Base-by-base conservation (phyloP, 2,888 invertebrate genomes). In the Chesias legatella region DNA sequence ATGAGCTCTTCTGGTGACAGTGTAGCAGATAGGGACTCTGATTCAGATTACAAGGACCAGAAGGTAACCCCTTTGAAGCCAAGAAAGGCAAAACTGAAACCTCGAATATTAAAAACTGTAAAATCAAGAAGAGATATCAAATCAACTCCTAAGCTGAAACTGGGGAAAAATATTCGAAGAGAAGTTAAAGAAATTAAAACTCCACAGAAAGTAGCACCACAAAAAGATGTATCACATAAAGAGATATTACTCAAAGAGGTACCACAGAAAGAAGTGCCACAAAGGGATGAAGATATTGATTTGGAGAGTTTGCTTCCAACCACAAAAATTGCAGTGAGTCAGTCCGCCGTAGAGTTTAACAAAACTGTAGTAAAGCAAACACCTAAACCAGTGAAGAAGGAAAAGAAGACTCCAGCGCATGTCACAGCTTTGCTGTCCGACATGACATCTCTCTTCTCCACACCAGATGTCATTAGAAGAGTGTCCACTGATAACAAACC, bases 381-480 rank as follows among this genome's bases (percentile, higher is more conserved):
- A 34, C 67, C 72, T 27, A 86, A 85, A 58, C 48, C 67, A 10
- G 47, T 71, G 6, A 88, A 79, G 53, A 89, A 83, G 56, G 90
- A 90, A 46, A 90, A 90, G 48, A 92, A 92, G 67, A 88, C 90
- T 20, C 91, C 92, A 9, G 88, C 91, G 8, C 91, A 90, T 63
- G 81, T 91, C 29, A 89, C 88, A 38, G 89, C 75, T 53, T 77
- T 81, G 58, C 77, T 89, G 25, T 80, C 88, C 22, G 91, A 91
- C 63, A 91, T 91, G 89, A 90, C 94, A 42, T 92, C 93, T 23
- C 74, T 94, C 42, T 94, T 94, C 71, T 94, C 94, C 4, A 92
- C 94, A 26, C 94, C 94, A 10, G 94, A 94, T 83, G 93, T 94
- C 36, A 94, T 94, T 42, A 88, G 93, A 58, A 88, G 94, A 58